Conservation (phyloP, 2,113 vertebrate genomes). For the Paratilapia polleni region DNA sequence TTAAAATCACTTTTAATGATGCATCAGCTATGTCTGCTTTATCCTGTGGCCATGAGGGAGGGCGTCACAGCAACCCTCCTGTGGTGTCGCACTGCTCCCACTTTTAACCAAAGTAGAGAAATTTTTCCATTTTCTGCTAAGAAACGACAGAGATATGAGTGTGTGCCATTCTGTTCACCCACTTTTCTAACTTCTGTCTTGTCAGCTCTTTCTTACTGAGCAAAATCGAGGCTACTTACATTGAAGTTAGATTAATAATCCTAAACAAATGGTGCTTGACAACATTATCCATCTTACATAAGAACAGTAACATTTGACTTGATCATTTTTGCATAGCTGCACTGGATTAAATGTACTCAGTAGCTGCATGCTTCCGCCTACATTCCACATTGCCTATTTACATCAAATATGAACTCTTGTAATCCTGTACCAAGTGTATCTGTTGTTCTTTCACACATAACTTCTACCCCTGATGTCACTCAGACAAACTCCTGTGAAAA, state of each 20-base stretch:
- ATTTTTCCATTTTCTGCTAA: too few species aligned
- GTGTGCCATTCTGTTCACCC: background rate
- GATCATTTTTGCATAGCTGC: background rate
- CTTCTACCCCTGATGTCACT: background rate
- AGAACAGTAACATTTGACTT: background rate
- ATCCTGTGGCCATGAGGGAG: background rate
- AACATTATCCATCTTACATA: background rate
- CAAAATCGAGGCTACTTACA: background rate
- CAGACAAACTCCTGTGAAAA: background rate
- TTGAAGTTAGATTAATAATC: background rate
- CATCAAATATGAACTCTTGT: background rate
- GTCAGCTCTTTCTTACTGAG: background rate
- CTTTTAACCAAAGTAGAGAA: too few species aligned
- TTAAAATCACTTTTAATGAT: background rate
- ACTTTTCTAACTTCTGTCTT: background rate
- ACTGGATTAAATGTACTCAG: background rate
- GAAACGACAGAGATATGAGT: background rate
- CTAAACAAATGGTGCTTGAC: background rate
- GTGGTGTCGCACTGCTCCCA: background rate
- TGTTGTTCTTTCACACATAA: background rate
- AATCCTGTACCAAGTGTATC: background rate
- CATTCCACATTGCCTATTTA: background rate
- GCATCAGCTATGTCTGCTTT: background rate
- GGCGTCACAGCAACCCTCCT: background rate
- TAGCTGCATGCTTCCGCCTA: background rate